phyloP scores from a whole-genome alignment of 2,113 vertebrate species.

The Tragelaphus strepsiceros region DNA sequence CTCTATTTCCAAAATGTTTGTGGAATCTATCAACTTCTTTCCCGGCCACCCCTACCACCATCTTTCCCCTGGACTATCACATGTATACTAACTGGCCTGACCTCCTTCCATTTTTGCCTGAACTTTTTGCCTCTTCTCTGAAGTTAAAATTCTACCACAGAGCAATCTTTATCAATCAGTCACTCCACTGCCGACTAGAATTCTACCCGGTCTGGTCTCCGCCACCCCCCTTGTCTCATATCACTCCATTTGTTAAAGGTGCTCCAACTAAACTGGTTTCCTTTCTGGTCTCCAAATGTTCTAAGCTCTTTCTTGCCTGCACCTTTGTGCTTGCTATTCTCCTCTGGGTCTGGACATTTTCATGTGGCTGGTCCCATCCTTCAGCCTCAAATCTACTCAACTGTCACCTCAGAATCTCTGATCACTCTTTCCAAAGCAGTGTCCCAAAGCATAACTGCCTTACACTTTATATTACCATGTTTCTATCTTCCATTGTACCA shows the following conservation, averaged over 20 bases:
- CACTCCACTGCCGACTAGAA: background rate
- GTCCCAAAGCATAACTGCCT: background rate
- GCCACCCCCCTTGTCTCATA: background rate
- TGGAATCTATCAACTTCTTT: background rate
- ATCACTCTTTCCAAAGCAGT: background rate
- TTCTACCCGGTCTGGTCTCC: background rate
- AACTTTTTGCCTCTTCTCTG: background rate
- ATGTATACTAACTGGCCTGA: background rate
- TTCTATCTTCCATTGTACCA: background rate
- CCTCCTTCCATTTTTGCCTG: background rate
- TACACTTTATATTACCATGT: background rate
- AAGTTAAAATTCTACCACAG: background rate
- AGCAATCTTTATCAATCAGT: background rate
- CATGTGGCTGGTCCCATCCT: background rate
- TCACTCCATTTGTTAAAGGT: background rate
- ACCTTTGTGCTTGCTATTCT: background rate
- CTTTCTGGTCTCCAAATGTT: background rate
- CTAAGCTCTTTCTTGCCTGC: background rate
- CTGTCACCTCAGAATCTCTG: background rate
- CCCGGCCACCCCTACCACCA: background rate
- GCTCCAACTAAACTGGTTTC: background rate
- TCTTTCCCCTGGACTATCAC: background rate
- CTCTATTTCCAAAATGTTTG: slow-evolving; percentile 3
- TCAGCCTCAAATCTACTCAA: background rate
- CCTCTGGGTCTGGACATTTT: background rate